These are phyloP conservation scores for Hemitrygon akajei DNA, from an alignment of 2,797 vertebrate species.

Conservation along the genomic window DNA sequence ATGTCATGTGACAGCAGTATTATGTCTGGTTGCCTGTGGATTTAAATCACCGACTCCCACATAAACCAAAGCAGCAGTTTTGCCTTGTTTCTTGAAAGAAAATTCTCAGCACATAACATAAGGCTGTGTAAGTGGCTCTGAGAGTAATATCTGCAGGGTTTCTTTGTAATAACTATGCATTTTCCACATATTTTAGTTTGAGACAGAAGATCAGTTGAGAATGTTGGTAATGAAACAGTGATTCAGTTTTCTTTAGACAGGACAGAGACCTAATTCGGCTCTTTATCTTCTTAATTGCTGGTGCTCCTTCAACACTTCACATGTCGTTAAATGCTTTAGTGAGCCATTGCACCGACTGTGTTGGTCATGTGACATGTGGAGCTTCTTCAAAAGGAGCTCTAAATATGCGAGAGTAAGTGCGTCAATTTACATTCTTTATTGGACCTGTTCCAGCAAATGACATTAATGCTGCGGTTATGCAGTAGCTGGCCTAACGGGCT, in stretches of 20 bases:
- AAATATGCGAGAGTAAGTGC: neutral
- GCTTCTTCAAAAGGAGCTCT: slow-evolving; percentile 3
- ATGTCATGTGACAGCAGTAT: slow-evolving; percentile 17
- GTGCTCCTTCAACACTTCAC: slow-evolving; percentile 28
- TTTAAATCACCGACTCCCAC: slow-evolving; percentile 3
- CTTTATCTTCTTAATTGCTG: slow-evolving; percentile 34
- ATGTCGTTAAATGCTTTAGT: slow-evolving; percentile 33
- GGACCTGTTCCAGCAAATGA: neutral
- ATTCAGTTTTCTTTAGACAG: neutral
- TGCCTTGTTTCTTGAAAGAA: neutral
- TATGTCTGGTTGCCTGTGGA: slow-evolving; percentile 33
- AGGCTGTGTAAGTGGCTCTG: neutral
- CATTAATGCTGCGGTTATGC: neutral
- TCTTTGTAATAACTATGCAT: neutral
- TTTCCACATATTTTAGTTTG: neutral
- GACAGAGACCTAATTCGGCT: slow-evolving; percentile 33
- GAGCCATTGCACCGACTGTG: slow-evolving; percentile 27
- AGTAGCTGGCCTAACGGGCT: neutral
- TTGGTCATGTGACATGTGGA: neutral
- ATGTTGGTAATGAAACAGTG: slow-evolving; percentile 1
- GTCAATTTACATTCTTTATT: slow-evolving; percentile 18
- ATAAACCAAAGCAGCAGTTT: neutral
- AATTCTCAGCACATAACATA: neutral
- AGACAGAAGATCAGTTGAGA: neutral
- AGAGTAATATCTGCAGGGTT: neutral